Evolutionary conservation across 1,140 invertebrate species (phyloP), one percentile per base, ranked within the genome.

Genomic region (Batillaria attramentaria): DNA sequence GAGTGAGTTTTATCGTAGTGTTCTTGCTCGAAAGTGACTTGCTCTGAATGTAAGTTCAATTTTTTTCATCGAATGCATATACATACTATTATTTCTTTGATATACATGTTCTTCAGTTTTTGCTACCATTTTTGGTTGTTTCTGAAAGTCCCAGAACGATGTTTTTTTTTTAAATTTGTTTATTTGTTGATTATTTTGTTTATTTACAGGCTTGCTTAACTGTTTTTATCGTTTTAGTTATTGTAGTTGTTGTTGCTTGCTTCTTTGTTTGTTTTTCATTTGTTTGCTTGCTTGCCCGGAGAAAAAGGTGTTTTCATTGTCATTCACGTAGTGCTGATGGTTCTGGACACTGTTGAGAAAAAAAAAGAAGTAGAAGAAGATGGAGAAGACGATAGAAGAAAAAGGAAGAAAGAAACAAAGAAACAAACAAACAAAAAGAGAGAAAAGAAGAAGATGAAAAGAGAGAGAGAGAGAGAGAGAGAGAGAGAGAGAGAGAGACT

Each of bases 341-440:
- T n/a, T 20, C 5, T 6, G 31, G 57, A 24, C 8, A n/a, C 20
- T 20, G 57, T 20, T 20, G 57, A 60, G 57, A 60, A 28, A 60
- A 24, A 60, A 28, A 60, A 28, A 60, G 57, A 60, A 28, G 31
- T 20, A n/a, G 57, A n/a, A 28, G 24, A 28, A 60, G 57, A 60
- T 20, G 31, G 57, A 60, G 57, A 60, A 28, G 31, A 28, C 6
- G 24, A 60, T 6, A 60, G 57, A 65, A 69, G 33, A 37, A 5
- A 69, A 5, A 69, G 66, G 39, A 35, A 69, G 66, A 69, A 35
- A 69, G 66, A 69, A n/a, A 69, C 10, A 33, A n/a, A 33, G 33
- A 69, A 33, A 41, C 8, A 60, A n/a, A 60, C 8, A 60, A 28
- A n/a, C 20, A 60, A 35, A 69, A 10, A 69, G 33, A 69, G 28